Base-by-base conservation (phyloP, 2,113 vertebrate genomes). In the Pteropus alecto region DNA sequence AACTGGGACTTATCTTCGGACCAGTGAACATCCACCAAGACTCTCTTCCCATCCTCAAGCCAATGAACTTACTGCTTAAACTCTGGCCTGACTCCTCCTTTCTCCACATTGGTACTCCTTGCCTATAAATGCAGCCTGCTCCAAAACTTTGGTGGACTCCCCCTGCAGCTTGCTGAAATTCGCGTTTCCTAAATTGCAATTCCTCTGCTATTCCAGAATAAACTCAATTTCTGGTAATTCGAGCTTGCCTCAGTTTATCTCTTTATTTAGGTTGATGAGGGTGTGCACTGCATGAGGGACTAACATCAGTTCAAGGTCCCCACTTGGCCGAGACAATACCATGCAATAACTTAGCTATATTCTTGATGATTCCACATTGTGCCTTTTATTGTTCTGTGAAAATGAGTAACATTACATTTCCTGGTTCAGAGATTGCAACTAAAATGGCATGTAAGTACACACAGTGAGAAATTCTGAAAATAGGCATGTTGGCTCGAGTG, bases 381-480 rank as follows among this genome's bases (percentile, higher is more conserved):
- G 89, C 18, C 26, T 14, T 54, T 70, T 35, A 30, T n/a, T 70
- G 2, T 2, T 51, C 26, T 41, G 10, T 70, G 61, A 78, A 67
- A 78, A 54, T 4, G 24, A 91, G 28, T 71, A 28, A 81, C 70
- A 15, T 35, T 41, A 43, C 1, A 28, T 79, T 70, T 81, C 15
- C 60, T 48, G 16, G 28, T 43, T 68, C 35, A 84, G 33, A 43
- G 9, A 38, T 10, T 38, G 28, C 9, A 51, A 51, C 6, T 87
- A 51, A 82, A 92, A 74, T 83, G 19, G 15, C 68, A 94, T 58
- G 1, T 38, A 28, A 7, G 58, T 33, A 33, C 92, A 86, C 24
- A 51, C 92, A 85, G 68, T 28, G 30, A 78, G 21, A 74, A 41
- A 43, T 41, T 86, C 79, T 96, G 19, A 70, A 87, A 95, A 58